phyloP scores from a whole-genome alignment of 2,113 vertebrate genomes.

The Acanthisitta chloris region DNA sequence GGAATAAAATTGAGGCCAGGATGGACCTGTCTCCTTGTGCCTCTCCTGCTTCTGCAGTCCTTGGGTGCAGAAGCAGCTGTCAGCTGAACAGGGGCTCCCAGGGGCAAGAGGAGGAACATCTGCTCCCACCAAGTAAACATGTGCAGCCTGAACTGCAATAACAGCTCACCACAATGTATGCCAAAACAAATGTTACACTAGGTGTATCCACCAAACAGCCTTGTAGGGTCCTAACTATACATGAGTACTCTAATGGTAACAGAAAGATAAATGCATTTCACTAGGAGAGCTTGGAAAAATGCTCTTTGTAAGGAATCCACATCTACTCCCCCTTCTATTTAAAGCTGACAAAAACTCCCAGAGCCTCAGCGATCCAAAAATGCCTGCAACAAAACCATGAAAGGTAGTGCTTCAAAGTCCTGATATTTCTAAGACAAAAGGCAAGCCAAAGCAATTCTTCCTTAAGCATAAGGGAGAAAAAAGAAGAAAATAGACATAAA shows the following conservation, averaged over 20 bases:
- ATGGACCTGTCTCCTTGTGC: neutral
- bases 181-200: neutral
- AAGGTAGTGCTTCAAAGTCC: neutral
- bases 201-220: neutral
- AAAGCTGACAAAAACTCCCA: neutral
- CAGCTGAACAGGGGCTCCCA: neutral
- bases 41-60: neutral
- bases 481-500: neutral
- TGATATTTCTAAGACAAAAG: constrained; percentile 21
- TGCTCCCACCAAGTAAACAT: neutral
- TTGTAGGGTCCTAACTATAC: neutral
- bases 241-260: neutral
- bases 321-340: neutral
- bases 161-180: neutral
- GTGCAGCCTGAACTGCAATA: neutral
- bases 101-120: neutral
- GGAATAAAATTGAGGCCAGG: neutral
- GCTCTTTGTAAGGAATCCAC: neutral
- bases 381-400: neutral
- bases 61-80: neutral
- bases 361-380: neutral
- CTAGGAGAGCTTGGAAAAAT: neutral
- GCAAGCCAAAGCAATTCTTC: neutral
- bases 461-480: neutral
- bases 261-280: neutral